phyloP scores from a whole-genome alignment of 2,797 vertebrate genomes.

The Pteronotus mesoamericanus region DNA sequence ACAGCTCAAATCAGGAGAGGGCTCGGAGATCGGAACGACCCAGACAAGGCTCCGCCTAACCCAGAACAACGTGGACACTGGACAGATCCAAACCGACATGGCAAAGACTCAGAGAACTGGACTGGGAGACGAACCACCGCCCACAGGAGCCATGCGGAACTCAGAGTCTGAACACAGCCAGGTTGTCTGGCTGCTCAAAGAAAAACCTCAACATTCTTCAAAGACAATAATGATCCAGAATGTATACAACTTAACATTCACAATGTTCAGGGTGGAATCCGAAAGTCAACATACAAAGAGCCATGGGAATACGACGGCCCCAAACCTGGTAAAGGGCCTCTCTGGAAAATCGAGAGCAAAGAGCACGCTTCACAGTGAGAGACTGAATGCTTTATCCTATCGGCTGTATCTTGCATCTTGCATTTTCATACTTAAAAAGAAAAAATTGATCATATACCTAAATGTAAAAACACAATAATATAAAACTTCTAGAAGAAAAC shows the following conservation, averaged over 20 bases:
- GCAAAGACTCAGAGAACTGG: background rate
- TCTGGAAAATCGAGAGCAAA: background rate
- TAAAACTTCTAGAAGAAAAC: slow-evolving; percentile 2
- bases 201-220: background rate
- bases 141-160: background rate
- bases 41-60: background rate
- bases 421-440: background rate
- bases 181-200: background rate
- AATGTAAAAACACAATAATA: slow-evolving; percentile 3
- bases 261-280: background rate
- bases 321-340: background rate
- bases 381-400: background rate
- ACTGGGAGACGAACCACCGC: fast-evolving
- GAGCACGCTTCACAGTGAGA: background rate
- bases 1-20: background rate
- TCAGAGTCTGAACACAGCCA: background rate
- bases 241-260: background rate
- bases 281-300: background rate
- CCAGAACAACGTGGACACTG: background rate
- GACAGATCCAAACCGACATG: background rate
- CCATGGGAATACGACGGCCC: background rate
- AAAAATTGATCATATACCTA: background rate
- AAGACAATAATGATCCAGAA: background rate
- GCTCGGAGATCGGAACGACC: background rate
- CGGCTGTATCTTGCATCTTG: background rate